A percentile compares a stretch with the other conserved stretches of the same genome.
These are phyloP conservation scores for Auanema freiburgensis DNA, from an alignment of 2,888 invertebrate genomes.

Conservation along the genomic window DNA sequence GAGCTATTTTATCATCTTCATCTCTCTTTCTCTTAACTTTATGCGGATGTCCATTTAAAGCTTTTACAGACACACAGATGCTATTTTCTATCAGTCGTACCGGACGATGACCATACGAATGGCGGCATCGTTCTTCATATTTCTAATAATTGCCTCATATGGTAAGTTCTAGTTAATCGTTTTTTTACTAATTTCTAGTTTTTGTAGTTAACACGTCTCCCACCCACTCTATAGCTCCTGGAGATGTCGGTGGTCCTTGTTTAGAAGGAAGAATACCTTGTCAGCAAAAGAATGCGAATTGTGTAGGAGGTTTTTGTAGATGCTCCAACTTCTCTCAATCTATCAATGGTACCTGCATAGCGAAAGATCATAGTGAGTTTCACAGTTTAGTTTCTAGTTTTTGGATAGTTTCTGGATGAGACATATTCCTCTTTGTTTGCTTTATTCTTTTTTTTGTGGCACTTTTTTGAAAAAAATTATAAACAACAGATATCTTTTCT, in stretches of 20 bases:
- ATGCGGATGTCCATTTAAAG: too few species aligned
- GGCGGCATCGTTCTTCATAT: too few species aligned
- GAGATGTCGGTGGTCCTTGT: slow-evolving; percentile 37
- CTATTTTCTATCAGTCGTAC: too few species aligned
- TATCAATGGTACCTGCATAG: slow-evolving; percentile 37
- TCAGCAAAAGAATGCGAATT: slow-evolving; percentile 42
- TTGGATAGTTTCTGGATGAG: not conserved
- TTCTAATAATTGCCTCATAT: too few species aligned
- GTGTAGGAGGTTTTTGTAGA: slow-evolving; percentile 51
- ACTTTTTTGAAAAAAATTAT: not conserved
- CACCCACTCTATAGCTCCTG: slow-evolving; percentile 2
- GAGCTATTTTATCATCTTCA: too few species aligned
- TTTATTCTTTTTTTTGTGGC: not conserved
- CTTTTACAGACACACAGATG: too few species aligned
- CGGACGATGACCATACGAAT: too few species aligned
- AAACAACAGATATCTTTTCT: not conserved
- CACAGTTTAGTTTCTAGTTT: not conserved
- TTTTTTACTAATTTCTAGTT: not conserved
- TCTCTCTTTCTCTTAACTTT: too few species aligned
- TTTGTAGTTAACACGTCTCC: not conserved
- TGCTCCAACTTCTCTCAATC: slow-evolving; percentile 47
- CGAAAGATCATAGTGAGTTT: slow-evolving; percentile 27
- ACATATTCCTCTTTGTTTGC: not conserved
- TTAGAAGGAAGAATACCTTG: slow-evolving; percentile 37
- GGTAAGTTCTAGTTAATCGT: too few species aligned